Conservation (phyloP, 2,888 invertebrate species). For the Temnothorax rugatulus region DNA sequence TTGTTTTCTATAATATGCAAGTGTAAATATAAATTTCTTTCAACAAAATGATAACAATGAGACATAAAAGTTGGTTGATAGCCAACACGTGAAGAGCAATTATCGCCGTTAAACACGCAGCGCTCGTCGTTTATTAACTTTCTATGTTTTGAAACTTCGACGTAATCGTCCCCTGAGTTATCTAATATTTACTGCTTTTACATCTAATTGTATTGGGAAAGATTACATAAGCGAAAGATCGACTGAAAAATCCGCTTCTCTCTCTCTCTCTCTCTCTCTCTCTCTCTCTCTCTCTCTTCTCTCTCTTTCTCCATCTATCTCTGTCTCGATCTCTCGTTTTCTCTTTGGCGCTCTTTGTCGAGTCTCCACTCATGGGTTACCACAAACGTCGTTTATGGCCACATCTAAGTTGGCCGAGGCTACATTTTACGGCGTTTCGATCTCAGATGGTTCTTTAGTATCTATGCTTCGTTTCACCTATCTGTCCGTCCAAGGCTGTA, state of each 20-base stretch:
- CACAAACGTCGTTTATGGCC: constrained; percentile 81
- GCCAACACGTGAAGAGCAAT: background rate
- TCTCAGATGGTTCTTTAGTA: constrained; percentile 80
- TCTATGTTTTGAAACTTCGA: constrained; percentile 31
- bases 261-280: constrained; percentile 24
- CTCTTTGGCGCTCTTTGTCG: constrained; percentile 59
- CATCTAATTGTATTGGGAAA: constrained; percentile 23
- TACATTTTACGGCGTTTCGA: constrained; percentile 84
- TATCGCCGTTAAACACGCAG: constrained; percentile 1
- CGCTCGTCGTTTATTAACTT: constrained; percentile 24
- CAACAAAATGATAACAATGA: background rate
- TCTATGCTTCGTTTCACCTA: constrained; percentile 79
- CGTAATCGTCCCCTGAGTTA: background rate
- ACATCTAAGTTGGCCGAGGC: constrained; percentile 85
- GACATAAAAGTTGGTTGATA: background rate
- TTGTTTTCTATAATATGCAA: background rate
- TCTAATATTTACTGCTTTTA: constrained; percentile 36
- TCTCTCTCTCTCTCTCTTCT: constrained; percentile 1
- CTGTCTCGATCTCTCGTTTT: constrained; percentile 57
- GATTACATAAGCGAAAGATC: constrained; percentile 25
- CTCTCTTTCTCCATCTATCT: constrained; percentile 31
- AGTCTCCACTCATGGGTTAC: constrained; percentile 65
- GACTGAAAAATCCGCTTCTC: constrained; percentile 21
- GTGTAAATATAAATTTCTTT: constrained; percentile 8
- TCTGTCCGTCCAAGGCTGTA: constrained; percentile 78